These are phyloP conservation scores for Microhierax caerulescens DNA, from an alignment of 2,797 vertebrate genomes.

Conservation along the genomic window DNA sequence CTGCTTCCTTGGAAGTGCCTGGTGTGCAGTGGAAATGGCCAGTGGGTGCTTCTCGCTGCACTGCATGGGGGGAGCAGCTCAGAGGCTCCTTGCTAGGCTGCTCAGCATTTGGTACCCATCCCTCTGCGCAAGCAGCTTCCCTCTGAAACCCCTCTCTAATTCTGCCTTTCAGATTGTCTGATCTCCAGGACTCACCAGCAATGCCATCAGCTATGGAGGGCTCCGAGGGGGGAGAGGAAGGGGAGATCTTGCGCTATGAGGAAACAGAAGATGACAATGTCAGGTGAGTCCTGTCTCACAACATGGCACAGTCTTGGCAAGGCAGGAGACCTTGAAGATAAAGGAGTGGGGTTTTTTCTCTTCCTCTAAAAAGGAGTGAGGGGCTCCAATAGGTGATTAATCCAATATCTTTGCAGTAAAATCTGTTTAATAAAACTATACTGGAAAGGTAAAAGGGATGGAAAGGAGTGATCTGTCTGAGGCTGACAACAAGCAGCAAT, in stretches of 20 bases:
- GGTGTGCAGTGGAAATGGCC: too few relatives aligned
- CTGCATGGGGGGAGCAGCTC: background rate
- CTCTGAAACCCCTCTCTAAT: background rate
- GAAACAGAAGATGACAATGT: conserved; percentile 11
- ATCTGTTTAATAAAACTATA: background rate
- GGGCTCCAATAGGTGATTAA: background rate
- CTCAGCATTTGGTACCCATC: background rate
- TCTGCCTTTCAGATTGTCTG: background rate
- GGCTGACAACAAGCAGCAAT: background rate
- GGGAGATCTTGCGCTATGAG: conserved; percentile 2
- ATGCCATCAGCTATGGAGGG: conserved; percentile 63
- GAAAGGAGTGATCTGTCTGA: background rate
- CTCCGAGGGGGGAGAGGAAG: conserved; percentile 41
- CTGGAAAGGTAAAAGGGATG: background rate
- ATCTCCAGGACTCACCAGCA: background rate
- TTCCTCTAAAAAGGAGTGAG: background rate
- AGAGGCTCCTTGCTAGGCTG: background rate
- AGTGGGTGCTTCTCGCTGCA: background rate
- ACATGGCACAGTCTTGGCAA: background rate
- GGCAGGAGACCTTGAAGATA: background rate
- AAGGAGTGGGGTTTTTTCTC: background rate
- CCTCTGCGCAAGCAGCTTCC: background rate
- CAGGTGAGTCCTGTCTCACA: conserved; percentile 44
- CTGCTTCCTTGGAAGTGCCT: background rate
- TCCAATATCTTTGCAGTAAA: background rate